Evolutionary conservation across 2,113 vertebrate genomes (phyloP), one percentile per base, ranked within the genome.

Genomic region (Chloropsis cyanopogon): DNA sequence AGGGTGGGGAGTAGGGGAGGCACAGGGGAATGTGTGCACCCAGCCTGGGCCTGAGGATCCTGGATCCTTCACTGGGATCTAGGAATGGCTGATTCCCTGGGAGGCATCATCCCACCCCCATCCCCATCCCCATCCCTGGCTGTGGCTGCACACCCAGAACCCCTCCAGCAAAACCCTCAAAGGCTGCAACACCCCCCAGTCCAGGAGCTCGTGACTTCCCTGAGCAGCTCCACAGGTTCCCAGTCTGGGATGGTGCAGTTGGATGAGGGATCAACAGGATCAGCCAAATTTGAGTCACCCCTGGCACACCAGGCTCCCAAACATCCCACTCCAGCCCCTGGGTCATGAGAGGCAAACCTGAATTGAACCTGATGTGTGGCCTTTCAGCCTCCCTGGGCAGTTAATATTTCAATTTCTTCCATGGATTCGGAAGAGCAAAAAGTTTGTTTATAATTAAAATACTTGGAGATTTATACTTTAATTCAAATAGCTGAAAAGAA

Each of bases 371-470:
- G 23, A 5, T 42, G 11, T 6, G 47, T 65, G 88, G 88, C 77
- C 71, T 29, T 29, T 82, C 73, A 92, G 70, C 77, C 89, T 73
- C 70, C 16, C 89, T 25, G 59, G 69, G 33, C 12, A 46, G 21
- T 78, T 78, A 47, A 91, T 83, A 95, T 95, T 94, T 94, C 95
- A 78, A 66, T 95, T 96, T 95, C 69, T 79, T 33, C 44, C 84
- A 11, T 9, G 84, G 71, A 56, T 75, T 61, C 11, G 9, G 60
- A 35, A 76, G 72, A 73, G 80, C 29, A 54, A 63, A 61, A 94
- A 86, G 85, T 92, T 85, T 92, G 70, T 92, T 97, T 95, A 56
- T 95, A 95, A 96, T 97, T 94, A 93, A 92, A 96, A 52, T 89
- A 71, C 63, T 69, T 24, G 88, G 84, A 92, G 93, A 61, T 95